Percentiles rank a stretch among this genome's conserved stretches.
These are phyloP conservation scores for Drosophila kanekoi DNA, from an alignment of 2,888 invertebrate genomes.

Conservation along the genomic window DNA sequence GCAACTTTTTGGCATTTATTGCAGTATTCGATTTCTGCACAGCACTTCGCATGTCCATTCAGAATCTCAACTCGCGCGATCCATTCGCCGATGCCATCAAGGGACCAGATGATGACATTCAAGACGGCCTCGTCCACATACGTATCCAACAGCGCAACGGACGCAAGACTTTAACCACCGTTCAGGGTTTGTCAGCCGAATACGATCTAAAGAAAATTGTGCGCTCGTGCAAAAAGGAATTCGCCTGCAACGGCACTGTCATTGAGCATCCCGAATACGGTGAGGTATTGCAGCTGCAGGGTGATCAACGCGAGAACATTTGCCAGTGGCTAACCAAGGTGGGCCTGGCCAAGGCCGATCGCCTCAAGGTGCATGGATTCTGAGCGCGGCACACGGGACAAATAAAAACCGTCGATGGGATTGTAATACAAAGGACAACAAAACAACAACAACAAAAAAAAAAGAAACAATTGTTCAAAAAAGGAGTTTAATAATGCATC, in stretches of 20 bases:
- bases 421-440: neutral
- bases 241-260: conserved; percentile 99
- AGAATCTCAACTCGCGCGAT: conserved; percentile 98
- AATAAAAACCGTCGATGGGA: neutral
- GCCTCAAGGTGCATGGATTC: conserved; percentile 99
- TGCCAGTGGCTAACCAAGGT: conserved; percentile 99
- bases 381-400: neutral
- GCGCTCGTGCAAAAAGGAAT: conserved; percentile 99
- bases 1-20: conserved; percentile 26
- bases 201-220: conserved; percentile 99
- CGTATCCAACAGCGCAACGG: conserved; percentile 99
- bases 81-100: conserved; percentile 99
- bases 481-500: conserved; percentile 26
- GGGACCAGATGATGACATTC: conserved; percentile 98
- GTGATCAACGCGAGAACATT: conserved; percentile 99
- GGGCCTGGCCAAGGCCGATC: conserved; percentile 98
- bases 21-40: conserved; percentile 6
- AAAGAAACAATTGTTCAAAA: conserved; percentile 3
- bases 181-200: conserved; percentile 97
- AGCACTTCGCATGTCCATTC: conserved; percentile 96
- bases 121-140: conserved; percentile 99
- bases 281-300: conserved; percentile 99
- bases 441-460: neutral
- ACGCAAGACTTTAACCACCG: conserved; percentile 99
- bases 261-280: conserved; percentile 99